Base-by-base conservation (phyloP, 2,797 vertebrate genomes). In the Mastacembelus armatus region DNA sequence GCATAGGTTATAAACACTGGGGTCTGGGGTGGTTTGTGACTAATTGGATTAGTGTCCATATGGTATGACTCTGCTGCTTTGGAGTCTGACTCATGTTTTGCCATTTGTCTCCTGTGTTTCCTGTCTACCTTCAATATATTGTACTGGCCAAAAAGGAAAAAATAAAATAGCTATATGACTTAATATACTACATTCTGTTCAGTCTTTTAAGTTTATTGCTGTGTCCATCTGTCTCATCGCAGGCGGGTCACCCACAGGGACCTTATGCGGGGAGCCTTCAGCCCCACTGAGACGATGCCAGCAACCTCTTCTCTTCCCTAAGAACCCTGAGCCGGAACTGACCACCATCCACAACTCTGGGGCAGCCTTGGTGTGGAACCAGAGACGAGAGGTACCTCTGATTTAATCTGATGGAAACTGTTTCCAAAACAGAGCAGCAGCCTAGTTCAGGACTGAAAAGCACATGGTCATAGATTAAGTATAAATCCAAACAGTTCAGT, bases 231-330 rank as follows among this genome's bases (percentile, higher is more conserved):
- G 10, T 70, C n/a, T 80, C 15, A 16, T 47, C 35, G 44, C 74
- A 94, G 92, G 64, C 21, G 94, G 93, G 5, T 64, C 80, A 1
- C 86, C 94, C 0, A 74, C 79, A n/a, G 94, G 94, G 24, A 93
- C 93, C 59, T 83, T 95, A 64, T 94, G 94, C 12, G 94, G 93
- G 1, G 94, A 94, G 73, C 89, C 91, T 2, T 95, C 94, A 0
- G 93, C 93, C 76, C 94, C 94, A 2, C 86, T 95, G 44, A 93
- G 94, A 65, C 89, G 94, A 32, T 93, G 92, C 88, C 91, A 88
- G 86, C 92, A 93, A 83, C 90, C 92, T 9, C 88, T 92, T 24
- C 87, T 93, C 56, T 91, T 92, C 64, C 91, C 92, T 70, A 91
- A 94, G 77, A 92, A 93, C 73, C 85, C 81, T 11, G 45, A 88